Conservation (phyloP, 2,797 vertebrate species). For the Sciurus vulgaris region DNA sequence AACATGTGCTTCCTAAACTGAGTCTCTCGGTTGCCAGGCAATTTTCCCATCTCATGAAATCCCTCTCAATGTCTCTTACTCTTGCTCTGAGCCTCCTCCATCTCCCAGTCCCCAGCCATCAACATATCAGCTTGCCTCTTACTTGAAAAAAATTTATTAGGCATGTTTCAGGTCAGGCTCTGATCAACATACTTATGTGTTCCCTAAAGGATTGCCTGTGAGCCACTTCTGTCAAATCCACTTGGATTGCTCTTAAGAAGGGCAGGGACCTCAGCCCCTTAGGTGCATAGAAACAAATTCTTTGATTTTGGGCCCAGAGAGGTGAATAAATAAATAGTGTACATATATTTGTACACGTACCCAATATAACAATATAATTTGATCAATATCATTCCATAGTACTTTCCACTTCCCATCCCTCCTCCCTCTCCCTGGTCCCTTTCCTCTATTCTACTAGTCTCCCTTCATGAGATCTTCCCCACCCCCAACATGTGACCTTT, state of each 20-base stretch:
- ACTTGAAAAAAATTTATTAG: not conserved
- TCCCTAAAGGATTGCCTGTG: not conserved
- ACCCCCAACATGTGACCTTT: too few species aligned
- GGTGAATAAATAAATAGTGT: too few species aligned
- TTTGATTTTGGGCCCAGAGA: not conserved
- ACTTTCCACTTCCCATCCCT: too few species aligned
- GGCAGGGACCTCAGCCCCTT: not conserved
- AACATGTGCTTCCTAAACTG: not conserved
- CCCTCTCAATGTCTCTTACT: not conserved
- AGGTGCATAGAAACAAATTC: not conserved
- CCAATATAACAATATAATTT: too few species aligned
- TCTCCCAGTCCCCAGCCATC: not conserved
- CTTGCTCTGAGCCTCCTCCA: not conserved
- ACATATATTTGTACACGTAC: too few species aligned
- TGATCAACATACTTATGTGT: not conserved
- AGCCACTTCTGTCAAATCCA: not conserved
- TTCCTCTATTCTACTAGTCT: too few species aligned
- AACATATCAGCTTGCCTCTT: not conserved
- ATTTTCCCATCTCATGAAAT: not conserved
- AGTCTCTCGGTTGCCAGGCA: not conserved
- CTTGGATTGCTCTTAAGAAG: not conserved
- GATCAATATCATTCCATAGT: too few species aligned
- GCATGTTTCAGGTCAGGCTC: not conserved
- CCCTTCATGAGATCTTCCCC: too few species aligned
- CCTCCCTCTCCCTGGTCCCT: too few species aligned